A percentile compares a stretch with the other conserved stretches of the same genome.
phyloP scores from a whole-genome alignment of 2,888 invertebrate genomes.

The Stenodema calcarata region DNA sequence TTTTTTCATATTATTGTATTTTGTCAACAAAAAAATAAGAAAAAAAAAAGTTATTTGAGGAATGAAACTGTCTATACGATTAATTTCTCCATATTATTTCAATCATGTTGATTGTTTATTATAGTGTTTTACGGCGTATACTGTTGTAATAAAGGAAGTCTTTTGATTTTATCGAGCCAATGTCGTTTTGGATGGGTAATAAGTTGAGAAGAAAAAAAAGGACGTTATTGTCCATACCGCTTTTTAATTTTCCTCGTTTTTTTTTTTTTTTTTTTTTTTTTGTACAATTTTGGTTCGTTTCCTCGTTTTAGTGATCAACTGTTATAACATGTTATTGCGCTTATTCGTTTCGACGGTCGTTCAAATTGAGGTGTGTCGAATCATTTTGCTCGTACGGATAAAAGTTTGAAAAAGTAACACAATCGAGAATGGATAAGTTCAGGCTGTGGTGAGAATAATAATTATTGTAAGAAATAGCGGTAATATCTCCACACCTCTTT shows the following conservation, averaged over 20 bases:
- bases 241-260: not conserved
- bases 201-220: not conserved
- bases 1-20: not conserved
- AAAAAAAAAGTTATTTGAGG: not conserved
- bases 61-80: conserved; percentile 16
- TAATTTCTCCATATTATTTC: conserved; percentile 24
- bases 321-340: not conserved
- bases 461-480: not conserved
- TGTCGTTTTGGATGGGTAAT: not conserved
- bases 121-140: not conserved
- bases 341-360: not conserved
- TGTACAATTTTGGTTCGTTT: not conserved
- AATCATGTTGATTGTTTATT: conserved; percentile 43
- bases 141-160: not conserved
- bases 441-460: conserved; percentile 44
- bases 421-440: conserved; percentile 2
- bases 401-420: not conserved
- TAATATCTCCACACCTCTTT: not conserved
- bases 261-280: not conserved
- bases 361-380: not conserved
- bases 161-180: conserved; percentile 5
- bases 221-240: not conserved
- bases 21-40: not conserved
- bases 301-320: not conserved
- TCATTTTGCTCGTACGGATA: too few species aligned